Base-by-base conservation (phyloP, 2,888 invertebrate species). In the Caenorhabditis sp. region DNA sequence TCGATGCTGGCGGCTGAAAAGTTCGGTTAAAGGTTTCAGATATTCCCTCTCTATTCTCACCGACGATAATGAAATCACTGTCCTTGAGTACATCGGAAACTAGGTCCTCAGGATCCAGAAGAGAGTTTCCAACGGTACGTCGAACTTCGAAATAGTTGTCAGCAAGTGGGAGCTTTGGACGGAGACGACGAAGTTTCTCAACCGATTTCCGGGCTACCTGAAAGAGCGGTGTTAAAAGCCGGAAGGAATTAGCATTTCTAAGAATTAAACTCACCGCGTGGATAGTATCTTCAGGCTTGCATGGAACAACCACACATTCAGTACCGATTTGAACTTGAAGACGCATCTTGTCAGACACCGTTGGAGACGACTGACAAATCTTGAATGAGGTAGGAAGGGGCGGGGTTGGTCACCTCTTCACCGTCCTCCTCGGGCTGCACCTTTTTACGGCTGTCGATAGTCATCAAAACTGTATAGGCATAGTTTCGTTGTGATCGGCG, bases 61-160 rank as follows among this genome's bases (percentile, higher is more conserved):
- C 94, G 38, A 94, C 93, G 22, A 94, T 94, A 14, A 95, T 94
- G 90, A 94, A 94, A 87, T 95, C 95, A 88, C 94, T 94, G 89
- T 94, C 94, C 86, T 94, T 94, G 24, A 95, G 92, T 8, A 94
- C 94, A 73, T 94, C 93, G 58, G 91, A 91, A 56, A 94, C 93
- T 16, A 91, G 68, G 89, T 95, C 94, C 82, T 94, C 94, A 0
- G 93, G 93, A 89, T 94, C 94, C 35, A 94, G 90, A 51, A 94
- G 93, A 5, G 94, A 94, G 6, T 94, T 94, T 2, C 94, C 94
- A 87, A 94, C 92, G 0, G 94, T 94, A 89, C 94, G 94, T 22
- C 94, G 92, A 2, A 94, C 93, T 91, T 94, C 79, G 58, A 73
- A 75, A 54, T 77, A 82, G 14, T 75, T 56, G 38, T 82, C 63